phyloP scores from a whole-genome alignment of 2,113 vertebrate genomes.

The Diphyllodes magnificus region DNA sequence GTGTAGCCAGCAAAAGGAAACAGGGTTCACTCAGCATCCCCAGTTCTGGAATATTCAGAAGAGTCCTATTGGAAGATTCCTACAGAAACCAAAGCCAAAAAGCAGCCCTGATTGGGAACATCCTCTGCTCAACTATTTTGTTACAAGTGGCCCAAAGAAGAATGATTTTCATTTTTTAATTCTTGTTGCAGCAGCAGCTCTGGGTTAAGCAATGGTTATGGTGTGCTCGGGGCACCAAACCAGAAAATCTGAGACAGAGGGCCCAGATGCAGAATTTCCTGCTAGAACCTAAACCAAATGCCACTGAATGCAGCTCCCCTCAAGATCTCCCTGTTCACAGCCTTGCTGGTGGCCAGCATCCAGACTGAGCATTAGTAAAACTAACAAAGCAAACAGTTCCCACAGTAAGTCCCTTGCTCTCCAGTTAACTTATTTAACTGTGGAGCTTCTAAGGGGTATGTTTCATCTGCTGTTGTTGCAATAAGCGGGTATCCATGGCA shows the following conservation, averaged over 20 bases:
- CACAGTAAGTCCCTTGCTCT: slow-evolving; percentile 52
- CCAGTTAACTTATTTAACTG: slow-evolving; percentile 30
- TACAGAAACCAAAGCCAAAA: neutral
- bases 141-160: neutral
- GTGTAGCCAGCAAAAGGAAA: neutral
- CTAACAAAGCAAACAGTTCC: slow-evolving; percentile 62
- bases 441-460: neutral
- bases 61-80: neutral
- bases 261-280: slow-evolving; percentile 28
- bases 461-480: slow-evolving; percentile 25
- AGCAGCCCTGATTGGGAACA: neutral
- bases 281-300: slow-evolving; percentile 45
- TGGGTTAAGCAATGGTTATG: neutral
- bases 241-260: slow-evolving; percentile 21
- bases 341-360: slow-evolving; percentile 49
- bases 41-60: neutral
- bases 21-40: neutral
- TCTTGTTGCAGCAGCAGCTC: neutral
- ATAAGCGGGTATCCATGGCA: slow-evolving; percentile 28
- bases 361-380: slow-evolving; percentile 61
- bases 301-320: slow-evolving; percentile 4
- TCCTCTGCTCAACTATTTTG: neutral
- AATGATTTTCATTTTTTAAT: neutral
- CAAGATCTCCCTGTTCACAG: slow-evolving; percentile 44
- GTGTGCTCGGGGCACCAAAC: neutral